Percentiles rank a stretch among this genome's conserved stretches.
Conservation (phyloP, 2,888 invertebrate genomes). For the Pollenia labialis region DNA sequence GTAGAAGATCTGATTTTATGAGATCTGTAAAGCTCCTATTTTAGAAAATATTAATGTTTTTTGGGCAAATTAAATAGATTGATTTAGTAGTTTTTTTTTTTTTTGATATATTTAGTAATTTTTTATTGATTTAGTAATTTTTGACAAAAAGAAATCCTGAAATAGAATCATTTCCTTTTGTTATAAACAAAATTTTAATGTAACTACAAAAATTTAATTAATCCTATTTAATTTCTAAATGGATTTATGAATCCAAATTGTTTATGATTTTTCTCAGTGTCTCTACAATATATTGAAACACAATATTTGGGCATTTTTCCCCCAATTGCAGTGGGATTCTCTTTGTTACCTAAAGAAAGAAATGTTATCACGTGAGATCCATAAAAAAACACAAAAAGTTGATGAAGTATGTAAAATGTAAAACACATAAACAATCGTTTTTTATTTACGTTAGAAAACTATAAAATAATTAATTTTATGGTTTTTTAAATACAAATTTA, state of each 20-base stretch:
- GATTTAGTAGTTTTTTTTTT: no score
- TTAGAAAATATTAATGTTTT: not conserved
- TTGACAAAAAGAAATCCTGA: no score
- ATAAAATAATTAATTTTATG: not conserved
- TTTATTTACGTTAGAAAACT: not conserved
- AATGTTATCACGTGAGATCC: conserved; percentile 17
- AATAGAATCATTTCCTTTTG: not conserved
- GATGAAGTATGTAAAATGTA: not conserved
- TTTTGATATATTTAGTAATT: no score
- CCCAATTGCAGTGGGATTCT: not conserved
- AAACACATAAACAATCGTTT: not conserved
- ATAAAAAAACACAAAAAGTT: not conserved
- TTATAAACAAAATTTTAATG: not conserved
- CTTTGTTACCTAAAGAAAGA: not conserved
- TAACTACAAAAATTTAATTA: no score
- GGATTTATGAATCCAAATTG: no score
- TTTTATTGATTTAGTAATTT: no score
- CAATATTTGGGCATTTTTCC: not conserved
- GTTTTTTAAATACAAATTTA: conserved; percentile 2
- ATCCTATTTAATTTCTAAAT: no score
- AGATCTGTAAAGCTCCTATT: no score
- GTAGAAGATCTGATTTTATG: no score
- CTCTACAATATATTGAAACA: no score
- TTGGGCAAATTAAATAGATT: not conserved
- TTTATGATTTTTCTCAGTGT: no score